Base-by-base conservation (phyloP, 2,113 vertebrate species). In the Lichenostomus cassidix region DNA sequence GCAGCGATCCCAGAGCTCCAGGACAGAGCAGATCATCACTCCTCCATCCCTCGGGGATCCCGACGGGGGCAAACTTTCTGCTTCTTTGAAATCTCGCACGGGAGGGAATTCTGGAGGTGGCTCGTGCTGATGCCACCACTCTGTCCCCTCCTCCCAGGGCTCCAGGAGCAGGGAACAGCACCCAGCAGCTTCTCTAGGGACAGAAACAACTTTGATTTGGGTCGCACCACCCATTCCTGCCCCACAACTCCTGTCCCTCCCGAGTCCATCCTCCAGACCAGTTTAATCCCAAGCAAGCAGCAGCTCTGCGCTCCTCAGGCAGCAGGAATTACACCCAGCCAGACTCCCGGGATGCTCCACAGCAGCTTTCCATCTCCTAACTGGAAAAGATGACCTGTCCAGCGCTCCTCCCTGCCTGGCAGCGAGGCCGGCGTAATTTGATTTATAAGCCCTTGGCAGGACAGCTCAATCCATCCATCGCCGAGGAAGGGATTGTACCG, bases 21-120 rank as follows among this genome's bases (percentile, higher is more conserved):
- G 70, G 5, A 7, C 33, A 7, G 27, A 24, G 31, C 87, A 35
- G 6, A 15, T 1, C 1, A 0, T 2, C 1, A 0, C 9, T 41
- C 15, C 70, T 16, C 1, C 64, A 5, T 3, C 35, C 2, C 67
- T 9, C 0, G 0, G 77, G 37, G 28, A 52, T 21, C 42, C 35
- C 24, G 7, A 0, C 37, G 15, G 15, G 0, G 15, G 1, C 28
- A 75, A 82, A 71, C 52, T 79, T 56, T 3, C 47, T 11, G 3
- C 33, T 68, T 75, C 74, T 62, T 20, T 28, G 22, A 16, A 74
- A 69, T 12, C 67, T 15, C 1, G 0, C 50, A 14, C 0, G 0
- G 46, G 60, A 53, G 79, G 75, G 76, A 74, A 85, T 75, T 23
- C 18, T 33, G 70, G 58, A 76, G 84, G 49, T 18, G 7, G 37